A percentile compares a stretch with the other conserved stretches of the same genome.
phyloP scores from a whole-genome alignment of 2,797 vertebrate species.

The Valencia hispanica region DNA sequence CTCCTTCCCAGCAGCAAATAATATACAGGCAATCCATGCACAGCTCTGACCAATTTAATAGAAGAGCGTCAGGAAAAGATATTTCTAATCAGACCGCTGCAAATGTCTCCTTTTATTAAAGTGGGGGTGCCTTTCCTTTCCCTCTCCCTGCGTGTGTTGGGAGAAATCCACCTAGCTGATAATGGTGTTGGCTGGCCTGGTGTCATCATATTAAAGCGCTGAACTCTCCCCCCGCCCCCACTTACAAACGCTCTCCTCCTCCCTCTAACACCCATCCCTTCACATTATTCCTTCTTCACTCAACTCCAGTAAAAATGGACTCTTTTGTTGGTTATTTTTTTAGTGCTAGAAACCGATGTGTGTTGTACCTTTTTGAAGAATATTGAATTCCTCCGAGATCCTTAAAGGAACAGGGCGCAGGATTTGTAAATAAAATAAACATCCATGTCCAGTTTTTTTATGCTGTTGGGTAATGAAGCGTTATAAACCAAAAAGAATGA shows the following conservation, averaged over 20 bases:
- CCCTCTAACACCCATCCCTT: slow-evolving; percentile 26
- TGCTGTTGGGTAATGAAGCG: too few relatives aligned
- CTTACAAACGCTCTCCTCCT: slow-evolving; percentile 16
- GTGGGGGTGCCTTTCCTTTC: slow-evolving; percentile 49
- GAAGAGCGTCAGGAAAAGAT: slow-evolving; percentile 77
- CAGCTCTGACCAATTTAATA: slow-evolving; percentile 60
- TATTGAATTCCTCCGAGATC: slow-evolving; percentile 49
- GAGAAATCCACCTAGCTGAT: slow-evolving; percentile 58
- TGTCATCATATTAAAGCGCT: slow-evolving; percentile 74
- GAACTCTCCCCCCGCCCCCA: slow-evolving; percentile 20
- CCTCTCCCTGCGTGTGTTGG: slow-evolving; percentile 44
- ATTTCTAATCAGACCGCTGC: slow-evolving; percentile 78
- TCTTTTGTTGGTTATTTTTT: slow-evolving; percentile 56
- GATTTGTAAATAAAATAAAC: too few relatives aligned
- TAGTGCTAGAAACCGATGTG: slow-evolving; percentile 23
- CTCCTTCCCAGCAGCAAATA: slow-evolving; percentile 55
- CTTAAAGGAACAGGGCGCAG: too few relatives aligned
- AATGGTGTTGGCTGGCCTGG: slow-evolving; percentile 60
- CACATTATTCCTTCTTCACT: slow-evolving; percentile 32
- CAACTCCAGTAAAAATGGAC: slow-evolving; percentile 40
- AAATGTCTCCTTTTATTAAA: slow-evolving; percentile 78
- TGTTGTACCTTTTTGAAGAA: slow-evolving; percentile 37
- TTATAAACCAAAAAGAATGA: too few relatives aligned
- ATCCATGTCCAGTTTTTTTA: too few relatives aligned
- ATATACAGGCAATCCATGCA: slow-evolving; percentile 53